Base-by-base conservation (phyloP, 2,888 invertebrate species). In the Caenorhabditis doughertyi region DNA sequence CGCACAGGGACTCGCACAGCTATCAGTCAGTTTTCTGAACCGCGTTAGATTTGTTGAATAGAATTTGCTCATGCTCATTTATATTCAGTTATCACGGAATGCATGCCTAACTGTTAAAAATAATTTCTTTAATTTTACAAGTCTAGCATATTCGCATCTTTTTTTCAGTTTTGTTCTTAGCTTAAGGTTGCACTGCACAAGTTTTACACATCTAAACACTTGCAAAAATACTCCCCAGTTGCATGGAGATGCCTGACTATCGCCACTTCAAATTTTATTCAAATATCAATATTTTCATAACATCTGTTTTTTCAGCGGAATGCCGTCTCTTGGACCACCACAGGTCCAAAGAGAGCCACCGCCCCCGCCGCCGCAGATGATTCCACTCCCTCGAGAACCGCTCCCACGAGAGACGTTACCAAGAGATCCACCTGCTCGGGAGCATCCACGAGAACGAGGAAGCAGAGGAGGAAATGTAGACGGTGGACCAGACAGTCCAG, bases 1-100 rank as follows among this genome's bases (percentile, higher is more conserved):
- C 73, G 64, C 81, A 81, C 70, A 68, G 81, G 70, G 81, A 81
- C 42, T 60, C 77, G 77, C 77, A 68, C 68, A 67, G 67, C 51
- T 74, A 81, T 80, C 73, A 72, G 80, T 80, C 47, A 68, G 74
- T 81, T 73, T 71, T 58, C 49, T 67, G 44, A 71, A 27, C 58
- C 74, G 74, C 74, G 73, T 65, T 58, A 64, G 32, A n/a, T 68
- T 44, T 55, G 18, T 47, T n/a, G 35, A 35, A 35, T 35, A 35
- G 5, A 21, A 16, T 23, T 39, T 13, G 8, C 16, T 55, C 27
- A 55, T 25, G 16, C 3, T 44, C 8, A 44, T n/a, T 9, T 44
- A n/a, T 16, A 44, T 16, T 5, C 7, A 35, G 35, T 9, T 9
- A 9, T 35, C 9, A 35, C 21, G 21, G 13, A n/a, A 16, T 64